Percentiles rank a stretch among this genome's conserved stretches.
These are phyloP conservation scores for Dinoponera quadriceps DNA, from an alignment of 1,140 invertebrate genomes.

Conservation along the genomic window DNA sequence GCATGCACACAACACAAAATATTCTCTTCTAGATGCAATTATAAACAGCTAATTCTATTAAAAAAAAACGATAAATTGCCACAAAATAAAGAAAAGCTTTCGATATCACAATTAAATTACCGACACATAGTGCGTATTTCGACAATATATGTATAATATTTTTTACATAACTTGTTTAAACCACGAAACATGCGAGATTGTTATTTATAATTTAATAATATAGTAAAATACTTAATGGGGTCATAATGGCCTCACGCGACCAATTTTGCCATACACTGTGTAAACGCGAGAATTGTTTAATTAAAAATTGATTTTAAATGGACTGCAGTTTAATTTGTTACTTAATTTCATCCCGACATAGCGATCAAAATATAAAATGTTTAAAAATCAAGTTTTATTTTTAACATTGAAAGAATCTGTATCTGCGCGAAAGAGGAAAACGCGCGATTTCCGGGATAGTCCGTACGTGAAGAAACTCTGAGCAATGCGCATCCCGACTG, in stretches of 20 bases:
- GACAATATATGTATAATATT: too few species aligned
- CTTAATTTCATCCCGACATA: background rate
- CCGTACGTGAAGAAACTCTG: slow-evolving; percentile 21
- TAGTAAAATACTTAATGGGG: background rate
- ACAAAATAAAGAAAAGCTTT: background rate
- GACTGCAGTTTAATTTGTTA: background rate
- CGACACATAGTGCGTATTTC: background rate
- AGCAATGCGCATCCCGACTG: slow-evolving; percentile 12
- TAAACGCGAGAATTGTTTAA: background rate
- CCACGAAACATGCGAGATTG: background rate
- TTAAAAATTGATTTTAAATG: background rate
- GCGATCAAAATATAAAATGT: background rate
- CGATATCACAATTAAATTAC: background rate
- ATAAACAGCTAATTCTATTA: background rate
- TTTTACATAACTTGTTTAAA: background rate
- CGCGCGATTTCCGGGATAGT: background rate
- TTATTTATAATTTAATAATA: background rate
- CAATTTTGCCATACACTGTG: background rate
- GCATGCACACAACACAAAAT: background rate
- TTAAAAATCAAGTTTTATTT: background rate
- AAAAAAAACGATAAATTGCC: background rate
- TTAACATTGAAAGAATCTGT: background rate
- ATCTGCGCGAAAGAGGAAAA: background rate
- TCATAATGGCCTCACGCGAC: background rate
- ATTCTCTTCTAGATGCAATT: background rate